Base-by-base conservation (phyloP, 2,113 vertebrate species). In the Thalassoma bifasciatum region DNA sequence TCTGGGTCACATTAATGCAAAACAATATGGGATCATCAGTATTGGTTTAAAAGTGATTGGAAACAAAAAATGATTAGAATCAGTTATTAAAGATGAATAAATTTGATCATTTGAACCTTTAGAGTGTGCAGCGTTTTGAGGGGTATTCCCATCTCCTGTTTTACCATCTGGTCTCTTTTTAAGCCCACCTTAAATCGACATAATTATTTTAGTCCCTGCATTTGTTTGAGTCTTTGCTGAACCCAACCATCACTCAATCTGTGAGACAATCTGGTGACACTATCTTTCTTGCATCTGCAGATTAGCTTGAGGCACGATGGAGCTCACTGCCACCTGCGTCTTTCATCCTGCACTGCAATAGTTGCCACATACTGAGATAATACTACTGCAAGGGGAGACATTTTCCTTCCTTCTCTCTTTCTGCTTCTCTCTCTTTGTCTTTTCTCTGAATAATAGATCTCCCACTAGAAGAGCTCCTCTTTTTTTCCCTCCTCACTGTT, bases 401-500 rank as follows among this genome's bases (percentile, higher is more conserved):
- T 84, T 83, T 79, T 78, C 72, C 63, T 58, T 65, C 36, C 70
- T 75, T 46, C 66, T 72, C 71, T 69, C 70, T 50, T 40, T 73
- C 75, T 73, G 72, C 80, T 73, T 79, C 71, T 81, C 77, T 78
- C 57, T 26, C 56, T 73, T 58, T 79, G 77, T 75, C 66, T 84
- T 81, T 50, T 76, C 72, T 84, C 66, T 52, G 44, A 88, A 88
- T 84, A 85, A 86, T 86, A 86, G 75, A 88, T 88, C 86, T 93
- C 40, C 88, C 79, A 92, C 92, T 91, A 89, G 93, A 82, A 83
- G 88, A 93, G 86, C 88, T 90, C 65, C 92, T 91, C 94, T 94
- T 95, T 93, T 91, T 91, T 84, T 44, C 93, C 44, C 30, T 30
- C 94, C 94, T 94, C 93, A 92, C 92, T 94, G 94, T 93, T 93